Evolutionary conservation across 2,797 vertebrate species (phyloP).

Genomic region (Muscicapa comitata): DNA sequence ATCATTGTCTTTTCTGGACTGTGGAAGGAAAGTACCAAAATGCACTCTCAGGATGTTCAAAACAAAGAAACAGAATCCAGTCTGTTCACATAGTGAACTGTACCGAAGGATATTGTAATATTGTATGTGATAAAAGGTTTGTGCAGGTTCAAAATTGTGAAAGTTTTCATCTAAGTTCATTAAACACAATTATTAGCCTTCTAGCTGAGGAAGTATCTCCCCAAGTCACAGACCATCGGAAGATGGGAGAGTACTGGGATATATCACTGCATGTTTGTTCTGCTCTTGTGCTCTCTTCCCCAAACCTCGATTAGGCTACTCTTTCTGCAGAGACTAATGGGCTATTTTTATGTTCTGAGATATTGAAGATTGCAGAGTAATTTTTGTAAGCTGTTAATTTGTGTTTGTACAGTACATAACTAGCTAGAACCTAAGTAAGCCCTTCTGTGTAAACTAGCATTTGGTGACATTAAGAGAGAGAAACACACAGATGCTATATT

Average conservation of each 20-base stretch:
- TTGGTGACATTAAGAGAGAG: slow-evolving; percentile 57
- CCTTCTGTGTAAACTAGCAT: slow-evolving; percentile 45
- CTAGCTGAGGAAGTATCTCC: background rate
- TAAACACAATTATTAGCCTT: background rate
- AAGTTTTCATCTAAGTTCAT: background rate
- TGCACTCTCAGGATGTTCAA: background rate
- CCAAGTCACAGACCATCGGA: background rate
- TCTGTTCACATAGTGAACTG: background rate
- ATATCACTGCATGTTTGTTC: background rate
- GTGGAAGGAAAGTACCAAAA: background rate
- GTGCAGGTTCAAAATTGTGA: background rate
- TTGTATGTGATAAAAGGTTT: background rate
- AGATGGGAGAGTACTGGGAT: background rate
- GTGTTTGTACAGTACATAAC: slow-evolving; percentile 30
- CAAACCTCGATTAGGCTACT: background rate
- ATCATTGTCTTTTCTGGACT: background rate
- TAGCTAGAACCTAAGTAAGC: slow-evolving; percentile 28
- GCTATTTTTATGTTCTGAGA: background rate
- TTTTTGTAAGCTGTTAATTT: slow-evolving; percentile 44
- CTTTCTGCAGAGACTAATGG: background rate
- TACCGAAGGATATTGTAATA: background rate
- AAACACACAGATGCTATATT: slow-evolving; percentile 38
- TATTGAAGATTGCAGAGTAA: background rate
- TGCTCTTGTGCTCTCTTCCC: background rate
- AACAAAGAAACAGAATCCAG: background rate